Conservation (phyloP, 2,797 vertebrate species). For the Hemitrygon akajei region DNA sequence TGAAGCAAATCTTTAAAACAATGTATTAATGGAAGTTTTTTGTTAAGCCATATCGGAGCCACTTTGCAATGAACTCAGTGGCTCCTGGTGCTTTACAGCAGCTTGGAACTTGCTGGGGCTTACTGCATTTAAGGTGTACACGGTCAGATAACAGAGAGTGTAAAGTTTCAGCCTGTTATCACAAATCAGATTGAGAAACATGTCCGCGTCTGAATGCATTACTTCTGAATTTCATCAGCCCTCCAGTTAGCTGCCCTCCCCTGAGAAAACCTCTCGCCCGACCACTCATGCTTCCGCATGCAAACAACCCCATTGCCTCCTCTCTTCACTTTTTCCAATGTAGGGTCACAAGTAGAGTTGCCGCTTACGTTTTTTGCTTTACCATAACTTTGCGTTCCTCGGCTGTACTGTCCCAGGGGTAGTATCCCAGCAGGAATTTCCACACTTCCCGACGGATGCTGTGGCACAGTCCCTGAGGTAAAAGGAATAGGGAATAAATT, state of each 20-base stretch:
- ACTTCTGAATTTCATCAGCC: not conserved
- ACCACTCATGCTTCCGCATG: no score
- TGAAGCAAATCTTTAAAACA: not conserved
- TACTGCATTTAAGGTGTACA: not conserved
- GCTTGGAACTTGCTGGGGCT: not conserved
- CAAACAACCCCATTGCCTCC: not conserved
- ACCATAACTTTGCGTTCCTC: constrained; percentile 72
- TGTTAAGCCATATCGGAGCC: not conserved
- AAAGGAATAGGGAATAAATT: not conserved
- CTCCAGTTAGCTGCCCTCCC: not conserved
- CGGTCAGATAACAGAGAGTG: not conserved
- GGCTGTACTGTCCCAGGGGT: constrained; percentile 71
- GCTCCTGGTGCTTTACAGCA: not conserved
- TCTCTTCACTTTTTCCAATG: not conserved
- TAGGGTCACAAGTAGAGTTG: not conserved
- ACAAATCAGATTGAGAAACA: not conserved
- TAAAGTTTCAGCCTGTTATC: not conserved
- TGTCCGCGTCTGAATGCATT: not conserved
- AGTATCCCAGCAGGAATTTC: constrained; percentile 83
- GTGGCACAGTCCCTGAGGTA: constrained; percentile 64
- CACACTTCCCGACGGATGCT: constrained; percentile 71
- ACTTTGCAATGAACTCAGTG: not conserved
- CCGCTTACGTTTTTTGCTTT: constrained; percentile 70
- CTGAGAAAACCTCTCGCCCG: no score
- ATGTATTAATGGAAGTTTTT: not conserved